Evolutionary conservation across 2,113 vertebrate species (phyloP), one percentile per base, ranked within the genome.

Genomic region (Paedocypris sp.): DNA sequence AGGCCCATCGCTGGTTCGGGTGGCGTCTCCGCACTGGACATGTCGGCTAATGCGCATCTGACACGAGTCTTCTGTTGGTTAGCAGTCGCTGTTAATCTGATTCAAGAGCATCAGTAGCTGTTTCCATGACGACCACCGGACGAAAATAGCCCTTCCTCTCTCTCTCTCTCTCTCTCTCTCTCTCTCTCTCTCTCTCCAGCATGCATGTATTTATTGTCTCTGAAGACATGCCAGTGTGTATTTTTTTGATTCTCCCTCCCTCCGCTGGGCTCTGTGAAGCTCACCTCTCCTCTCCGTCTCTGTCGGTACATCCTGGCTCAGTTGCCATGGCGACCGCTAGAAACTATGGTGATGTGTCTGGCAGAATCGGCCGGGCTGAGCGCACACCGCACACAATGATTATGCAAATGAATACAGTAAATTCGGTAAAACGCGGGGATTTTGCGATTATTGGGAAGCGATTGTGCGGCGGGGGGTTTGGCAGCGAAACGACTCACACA

Each of bases 51-150:
- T 20, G n/a, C 33, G 25, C 4, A 7, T 51, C 13, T 33, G 48
- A 51, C 13, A 19, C 15, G 32, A 19, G 43, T 20, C 2, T 15
- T 15, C 18, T 51, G n/a, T 23, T 35, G 53, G 18, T 28, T 12
- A 33, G 4, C 20, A 25, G 28, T 60, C 36, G 48, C 48, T 36
- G 43, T 64, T 46, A 56, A 35, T 56, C 41, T 39, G 56, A 38
- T 68, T 42, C 43, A 20, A 63, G 35, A 33, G 41, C 78, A 80
- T 85, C 80, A 84, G 79, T 83, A 81, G 79, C 80, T 84, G 85
- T 87, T 85, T 85, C 85, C 80, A 86, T 85, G 82, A 80, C 82
- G 80, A 87, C 84, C 62, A 58, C 68, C 47, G 73, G 75, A 73
- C 72, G 74, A 83, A 87, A 86, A 87, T 87, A 87, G 85, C 80